Base-by-base conservation (phyloP, 2,797 vertebrate genomes). In the Sebastes flavidus region DNA sequence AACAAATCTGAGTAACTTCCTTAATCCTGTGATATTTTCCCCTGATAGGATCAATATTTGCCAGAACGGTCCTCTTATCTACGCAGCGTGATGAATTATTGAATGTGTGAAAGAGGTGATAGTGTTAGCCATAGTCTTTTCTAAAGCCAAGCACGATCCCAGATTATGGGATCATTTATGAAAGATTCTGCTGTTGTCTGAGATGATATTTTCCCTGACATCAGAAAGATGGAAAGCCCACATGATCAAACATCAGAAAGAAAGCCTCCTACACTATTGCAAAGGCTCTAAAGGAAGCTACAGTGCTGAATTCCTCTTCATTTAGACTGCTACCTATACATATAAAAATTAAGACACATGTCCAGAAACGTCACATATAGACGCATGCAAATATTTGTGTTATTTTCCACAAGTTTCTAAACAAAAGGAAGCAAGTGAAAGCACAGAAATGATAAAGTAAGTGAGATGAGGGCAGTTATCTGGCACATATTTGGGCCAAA, bases 1-100 rank as follows among this genome's bases (percentile, higher is more conserved):
- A 90, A 89, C 86, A 88, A 88, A 92, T 92, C 87, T 69, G 68
- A 85, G 73, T 80, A 78, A 86, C 67, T 81, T 88, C 69, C 80
- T 72, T 92, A 91, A 93, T 93, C 88, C 88, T 73, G 72, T 75
- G 88, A 87, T 89, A 78, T 89, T 90, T 87, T 46, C 67, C 72
- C 72, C 72, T 84, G 89, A 92, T 89, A 90, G 80, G 84, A 92
- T 91, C 90, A 87, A 89, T 93, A 90, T 92, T 93, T 93, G 85
- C 89, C 87, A 89, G 88, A 84, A 77, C 72, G 65, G 72, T 81
- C 77, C 60, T 77, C 84, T 88, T 91, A 91, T 92, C 87, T 75
- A 63, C 67, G 75, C 81, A 36, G 56, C 59, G n/a, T 87, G 80
- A 92, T 88, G 82, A 87, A 85, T 89, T 88, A 90, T 85, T 86